A percentile compares a stretch with the other conserved stretches of the same genome.
Conservation (phyloP, 2,888 invertebrate genomes). For the Netelia melanura region DNA sequence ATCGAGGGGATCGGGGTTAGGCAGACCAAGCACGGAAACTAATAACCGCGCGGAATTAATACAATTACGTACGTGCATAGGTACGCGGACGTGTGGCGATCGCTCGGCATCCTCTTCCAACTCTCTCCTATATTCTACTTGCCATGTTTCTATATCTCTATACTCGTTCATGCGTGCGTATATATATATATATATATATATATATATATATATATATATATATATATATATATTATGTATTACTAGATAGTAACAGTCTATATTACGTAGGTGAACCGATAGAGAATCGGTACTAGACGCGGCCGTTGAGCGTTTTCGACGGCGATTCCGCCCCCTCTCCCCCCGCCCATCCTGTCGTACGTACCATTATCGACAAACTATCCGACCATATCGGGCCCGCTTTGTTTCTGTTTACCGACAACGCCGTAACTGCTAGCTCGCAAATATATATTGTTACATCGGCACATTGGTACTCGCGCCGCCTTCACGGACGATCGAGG, state of each 20-base stretch:
- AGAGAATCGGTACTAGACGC: constrained; percentile 61
- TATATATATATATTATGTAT: constrained; percentile 47
- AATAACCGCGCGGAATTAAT: constrained; percentile 74
- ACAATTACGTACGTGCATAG: constrained; percentile 71
- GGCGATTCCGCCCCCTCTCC: not conserved
- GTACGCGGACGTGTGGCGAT: constrained; percentile 57
- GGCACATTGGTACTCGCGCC: constrained; percentile 2
- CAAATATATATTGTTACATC: not conserved
- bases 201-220: constrained; percentile 24
- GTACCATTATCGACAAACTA: constrained; percentile 69
- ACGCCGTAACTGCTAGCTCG: constrained; percentile 43
- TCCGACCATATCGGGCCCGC: constrained; percentile 64
- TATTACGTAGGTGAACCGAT: constrained; percentile 62
- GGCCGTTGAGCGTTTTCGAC: constrained; percentile 56
- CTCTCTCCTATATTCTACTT: constrained; percentile 25
- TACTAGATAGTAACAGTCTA: constrained; percentile 52
- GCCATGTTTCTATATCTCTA: constrained; percentile 40
- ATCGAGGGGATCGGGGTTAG: constrained; percentile 45
- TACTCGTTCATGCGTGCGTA: constrained; percentile 4
- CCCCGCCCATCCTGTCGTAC: constrained; percentile 13
- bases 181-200: not conserved
- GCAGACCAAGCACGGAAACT: constrained; percentile 68
- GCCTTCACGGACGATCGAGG: constrained; percentile 45
- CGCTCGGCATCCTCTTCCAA: constrained; percentile 24
- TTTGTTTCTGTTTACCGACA: constrained; percentile 58